Conservation (phyloP, 2,888 invertebrate species). For the Drosophila mimica region DNA sequence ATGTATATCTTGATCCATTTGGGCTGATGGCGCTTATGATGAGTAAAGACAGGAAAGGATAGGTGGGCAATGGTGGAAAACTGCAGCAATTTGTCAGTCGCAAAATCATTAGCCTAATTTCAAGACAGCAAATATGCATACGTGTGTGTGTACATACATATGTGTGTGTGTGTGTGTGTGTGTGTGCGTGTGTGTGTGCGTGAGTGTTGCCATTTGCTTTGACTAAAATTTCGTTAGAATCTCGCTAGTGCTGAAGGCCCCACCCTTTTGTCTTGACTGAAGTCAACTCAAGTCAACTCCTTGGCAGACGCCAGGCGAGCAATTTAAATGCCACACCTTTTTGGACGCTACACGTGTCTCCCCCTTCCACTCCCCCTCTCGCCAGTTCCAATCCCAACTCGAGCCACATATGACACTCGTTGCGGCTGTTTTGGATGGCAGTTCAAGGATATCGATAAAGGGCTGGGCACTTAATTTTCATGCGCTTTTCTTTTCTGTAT, state of each 20-base stretch:
- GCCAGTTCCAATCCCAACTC: conserved; percentile 12
- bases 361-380: not conserved
- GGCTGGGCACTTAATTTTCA: conserved; percentile 68
- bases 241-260: conserved; percentile 33
- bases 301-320: conserved; percentile 71
- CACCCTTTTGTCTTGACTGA: conserved; percentile 56
- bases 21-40: conserved; percentile 38
- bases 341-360: conserved; percentile 6
- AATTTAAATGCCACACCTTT: conserved; percentile 78
- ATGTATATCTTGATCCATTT: conserved; percentile 42
- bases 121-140: not conserved
- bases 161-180: conserved; percentile 6
- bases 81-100: conserved; percentile 75
- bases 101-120: conserved; percentile 76
- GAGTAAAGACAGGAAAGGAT: conserved; percentile 52
- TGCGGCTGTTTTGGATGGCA: conserved; percentile 44
- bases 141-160: too few relatives aligned
- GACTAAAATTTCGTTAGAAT: conserved; percentile 55
- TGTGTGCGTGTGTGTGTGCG: conserved; percentile 35
- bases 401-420: conserved; percentile 64
- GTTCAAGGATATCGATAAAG: conserved; percentile 71
- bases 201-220: conserved; percentile 65
- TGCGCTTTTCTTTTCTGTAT: conserved; percentile 13
- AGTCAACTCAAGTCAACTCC: conserved; percentile 48
- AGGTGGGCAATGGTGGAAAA: conserved; percentile 43